Evolutionary conservation across 2,797 vertebrate species (phyloP), one percentile per base, ranked within the genome.

Genomic region (Typhlichthys subterraneus): DNA sequence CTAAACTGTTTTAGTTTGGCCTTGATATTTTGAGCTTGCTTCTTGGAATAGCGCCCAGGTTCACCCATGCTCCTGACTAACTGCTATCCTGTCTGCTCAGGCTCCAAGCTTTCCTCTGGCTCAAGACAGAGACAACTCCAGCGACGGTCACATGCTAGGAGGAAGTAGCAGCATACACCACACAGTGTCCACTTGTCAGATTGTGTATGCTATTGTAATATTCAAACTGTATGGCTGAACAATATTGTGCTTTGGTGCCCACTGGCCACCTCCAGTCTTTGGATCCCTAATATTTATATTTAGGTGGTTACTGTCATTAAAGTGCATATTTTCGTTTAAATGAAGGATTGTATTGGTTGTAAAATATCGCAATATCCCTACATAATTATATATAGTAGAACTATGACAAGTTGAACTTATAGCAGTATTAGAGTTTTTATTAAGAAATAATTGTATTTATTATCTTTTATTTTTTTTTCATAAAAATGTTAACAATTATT

Each of bases 141-240:
- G 59, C 82, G 90, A 1, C 87, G 91, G 1, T 13, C 75, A 12
- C 81, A 84, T 53, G 23, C 84, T n/a, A 85, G 88, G 59, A 88
- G 87, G 64, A 90, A 89, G 73, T 93, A 89, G 73, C 77, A n/a
- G 1, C 12, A 5, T 0, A 14, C 13, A 1, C 13, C 17, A 58
- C 62, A 48, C 63, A 19, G 42, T 45, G 52, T 23, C 29, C 19
- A 12, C 6, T 10, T 59, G 63, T 59, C 7, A 54, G 19, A 14
- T 2, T 11, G 51, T 10, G 15, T 45, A 45, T 2, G 12, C 15
- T 1, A 62, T 1, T 11, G 47, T 15, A 1, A 29, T 12, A 23
- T 29, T 29, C 23, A 51, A 5, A 23, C 64, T 58, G 0, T 1
- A 49, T 4, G 59, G 23, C 23, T 71, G 69, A 75, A 67, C 7